Conservation (phyloP, 1,140 invertebrate genomes). For the Agrilus planipennis region DNA sequence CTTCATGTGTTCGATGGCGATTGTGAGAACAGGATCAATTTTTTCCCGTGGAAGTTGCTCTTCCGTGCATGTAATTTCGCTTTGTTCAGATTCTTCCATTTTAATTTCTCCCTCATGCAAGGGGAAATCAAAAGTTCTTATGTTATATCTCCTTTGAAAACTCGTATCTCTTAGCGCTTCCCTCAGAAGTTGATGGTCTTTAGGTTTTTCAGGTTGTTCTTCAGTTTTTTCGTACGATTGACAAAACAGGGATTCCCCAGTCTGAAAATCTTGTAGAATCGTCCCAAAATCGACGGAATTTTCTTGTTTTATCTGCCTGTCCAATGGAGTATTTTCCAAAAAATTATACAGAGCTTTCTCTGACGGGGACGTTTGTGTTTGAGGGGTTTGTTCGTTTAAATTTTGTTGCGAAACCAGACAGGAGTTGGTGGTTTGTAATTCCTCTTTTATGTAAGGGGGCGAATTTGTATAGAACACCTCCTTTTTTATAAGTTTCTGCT, state of each 20-base stretch:
- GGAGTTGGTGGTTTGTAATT: too few relatives aligned
- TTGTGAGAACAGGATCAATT: constrained; percentile 70
- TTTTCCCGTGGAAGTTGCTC: constrained; percentile 54
- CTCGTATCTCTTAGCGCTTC: constrained; percentile 71
- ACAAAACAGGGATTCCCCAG: constrained; percentile 15
- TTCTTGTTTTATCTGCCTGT: constrained; percentile 27
- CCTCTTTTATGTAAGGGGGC: constrained; percentile 34
- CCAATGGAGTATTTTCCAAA: constrained; percentile 4
- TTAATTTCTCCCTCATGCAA: constrained; percentile 41
- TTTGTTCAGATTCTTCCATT: constrained; percentile 46
- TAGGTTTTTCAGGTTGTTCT: constrained; percentile 12
- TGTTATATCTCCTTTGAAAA: constrained; percentile 69
- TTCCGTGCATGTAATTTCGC: constrained; percentile 35
- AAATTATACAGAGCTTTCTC: too few relatives aligned
- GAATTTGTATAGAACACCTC: constrained; percentile 18
- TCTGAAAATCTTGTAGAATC: constrained; percentile 37
- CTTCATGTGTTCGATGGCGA: constrained; percentile 75
- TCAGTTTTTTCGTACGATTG: constrained; percentile 16
- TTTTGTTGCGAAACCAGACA: too few relatives aligned
- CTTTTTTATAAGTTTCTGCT: constrained; percentile 23
- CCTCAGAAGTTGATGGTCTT: constrained; percentile 62
- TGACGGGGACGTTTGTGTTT: too few relatives aligned
- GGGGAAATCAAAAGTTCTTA: constrained; percentile 58
- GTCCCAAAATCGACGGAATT: constrained; percentile 31
- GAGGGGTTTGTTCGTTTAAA: too few relatives aligned